Evolutionary conservation across 2,113 vertebrate genomes (phyloP).

Genomic region (Sapajus apella): DNA sequence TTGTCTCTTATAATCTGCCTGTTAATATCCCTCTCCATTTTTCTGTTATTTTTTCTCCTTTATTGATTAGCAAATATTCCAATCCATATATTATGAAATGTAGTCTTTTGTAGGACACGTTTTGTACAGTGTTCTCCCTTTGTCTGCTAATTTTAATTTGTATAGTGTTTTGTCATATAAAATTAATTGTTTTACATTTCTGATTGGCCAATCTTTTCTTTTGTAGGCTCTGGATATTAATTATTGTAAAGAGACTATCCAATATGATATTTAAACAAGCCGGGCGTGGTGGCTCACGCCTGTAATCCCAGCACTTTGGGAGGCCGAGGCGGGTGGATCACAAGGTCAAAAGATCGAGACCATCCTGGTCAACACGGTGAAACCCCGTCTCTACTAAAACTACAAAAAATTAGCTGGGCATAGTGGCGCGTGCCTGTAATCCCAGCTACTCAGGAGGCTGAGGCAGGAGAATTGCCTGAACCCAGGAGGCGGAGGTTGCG

Average conservation of each 20-base stretch:
- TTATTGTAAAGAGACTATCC: background rate
- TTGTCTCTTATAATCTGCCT: background rate
- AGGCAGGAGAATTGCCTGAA: too few species aligned
- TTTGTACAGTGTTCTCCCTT: background rate
- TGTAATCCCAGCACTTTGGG: too few species aligned
- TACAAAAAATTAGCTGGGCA: too few species aligned
- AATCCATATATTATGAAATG: background rate
- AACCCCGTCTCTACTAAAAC: too few species aligned
- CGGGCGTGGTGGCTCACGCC: too few species aligned
- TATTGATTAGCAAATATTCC: background rate
- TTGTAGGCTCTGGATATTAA: background rate
- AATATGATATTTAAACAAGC: constrained; percentile 1
- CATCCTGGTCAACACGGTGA: too few species aligned
- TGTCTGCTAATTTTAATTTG: background rate
- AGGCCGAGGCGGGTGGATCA: too few species aligned
- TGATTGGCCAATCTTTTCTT: background rate
- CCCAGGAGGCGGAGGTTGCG: too few species aligned
- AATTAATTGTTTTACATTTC: background rate
- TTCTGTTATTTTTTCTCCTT: background rate
- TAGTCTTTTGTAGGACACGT: background rate
- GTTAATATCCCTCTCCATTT: background rate
- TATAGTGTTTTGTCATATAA: background rate
- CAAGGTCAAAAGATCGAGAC: too few species aligned
- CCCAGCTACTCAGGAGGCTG: too few species aligned
- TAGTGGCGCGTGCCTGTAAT: too few species aligned